These are phyloP conservation scores for Melanophora roralis DNA, from an alignment of 2,888 invertebrate genomes.

Conservation along the genomic window DNA sequence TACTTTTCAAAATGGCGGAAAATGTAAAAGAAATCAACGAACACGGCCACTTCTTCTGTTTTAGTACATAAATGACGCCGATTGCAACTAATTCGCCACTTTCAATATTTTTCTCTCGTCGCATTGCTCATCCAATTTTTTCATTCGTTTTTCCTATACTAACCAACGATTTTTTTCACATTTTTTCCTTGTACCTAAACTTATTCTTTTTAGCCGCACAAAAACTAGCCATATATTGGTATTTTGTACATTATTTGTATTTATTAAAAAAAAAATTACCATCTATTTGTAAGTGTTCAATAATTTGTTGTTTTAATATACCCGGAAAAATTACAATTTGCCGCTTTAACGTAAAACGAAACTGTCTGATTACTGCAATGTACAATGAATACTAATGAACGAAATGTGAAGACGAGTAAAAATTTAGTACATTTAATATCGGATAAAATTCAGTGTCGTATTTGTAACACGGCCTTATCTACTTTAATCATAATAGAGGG, in stretches of 20 bases:
- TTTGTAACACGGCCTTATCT: background rate
- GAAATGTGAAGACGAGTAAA: slow-evolving; percentile 34
- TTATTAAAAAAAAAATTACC: slow-evolving; percentile 50
- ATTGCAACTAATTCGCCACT: slow-evolving; percentile 63
- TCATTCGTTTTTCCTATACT: background rate
- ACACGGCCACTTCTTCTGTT: slow-evolving; percentile 72
- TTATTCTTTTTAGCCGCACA: background rate
- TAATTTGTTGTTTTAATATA: slow-evolving; percentile 11
- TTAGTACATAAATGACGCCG: slow-evolving; percentile 77
- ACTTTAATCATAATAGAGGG: background rate
- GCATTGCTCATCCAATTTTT: slow-evolving; percentile 10
- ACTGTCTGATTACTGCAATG: slow-evolving; percentile 55
- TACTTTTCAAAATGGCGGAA: slow-evolving; percentile 78
- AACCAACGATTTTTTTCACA: background rate
- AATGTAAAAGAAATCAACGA: slow-evolving; percentile 67
- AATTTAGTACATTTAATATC: slow-evolving; percentile 49
- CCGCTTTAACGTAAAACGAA: slow-evolving; percentile 41
- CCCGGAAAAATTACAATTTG: slow-evolving; percentile 27
- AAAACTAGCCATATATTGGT: no score
- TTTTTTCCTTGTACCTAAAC: slow-evolving; percentile 51
- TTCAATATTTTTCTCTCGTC: slow-evolving; percentile 54
- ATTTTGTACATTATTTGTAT: no score
- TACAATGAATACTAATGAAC: slow-evolving; percentile 49
- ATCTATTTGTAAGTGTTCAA: slow-evolving; percentile 21
- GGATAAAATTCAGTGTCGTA: slow-evolving; percentile 11